Conservation (phyloP, 2,113 vertebrate species). For the Ictalurus punctatus region DNA sequence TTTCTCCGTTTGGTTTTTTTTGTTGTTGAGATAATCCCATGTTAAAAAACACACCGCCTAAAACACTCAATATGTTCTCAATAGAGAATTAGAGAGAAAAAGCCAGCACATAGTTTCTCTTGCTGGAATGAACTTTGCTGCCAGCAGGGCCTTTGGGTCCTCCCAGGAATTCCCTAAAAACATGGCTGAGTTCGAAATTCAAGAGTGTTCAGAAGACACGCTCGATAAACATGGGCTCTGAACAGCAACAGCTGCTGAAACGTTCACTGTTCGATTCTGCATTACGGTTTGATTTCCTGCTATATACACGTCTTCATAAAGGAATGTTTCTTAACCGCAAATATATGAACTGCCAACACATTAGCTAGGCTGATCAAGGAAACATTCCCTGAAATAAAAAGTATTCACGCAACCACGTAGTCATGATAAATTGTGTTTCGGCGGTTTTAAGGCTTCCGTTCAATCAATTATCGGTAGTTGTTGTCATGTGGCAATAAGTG, state of each 20-base stretch:
- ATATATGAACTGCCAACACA: constrained; percentile 9
- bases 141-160: constrained; percentile 56
- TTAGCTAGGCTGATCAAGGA: constrained; percentile 4
- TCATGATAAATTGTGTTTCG: neutral
- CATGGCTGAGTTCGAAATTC: constrained; percentile 19
- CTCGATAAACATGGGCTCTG: constrained; percentile 27
- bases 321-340: constrained; percentile 10
- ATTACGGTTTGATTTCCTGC: neutral
- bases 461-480: neutral
- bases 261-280: neutral
- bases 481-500: neutral
- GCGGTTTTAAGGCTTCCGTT: neutral
- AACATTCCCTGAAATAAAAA: constrained; percentile 16
- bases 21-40: constrained; percentile 5
- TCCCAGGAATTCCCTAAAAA: constrained; percentile 33
- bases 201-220: constrained; percentile 34
- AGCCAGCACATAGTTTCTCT: constrained; percentile 16
- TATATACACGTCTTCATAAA: neutral
- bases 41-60: constrained; percentile 1
- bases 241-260: constrained; percentile 24
- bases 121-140: constrained; percentile 11
- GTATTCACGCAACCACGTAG: neutral
- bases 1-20: neutral
- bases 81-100: constrained; percentile 3
- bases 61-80: constrained; percentile 15